Evolutionary conservation across 2,113 vertebrate genomes (phyloP).

Genomic region (Aepyceros melampus): DNA sequence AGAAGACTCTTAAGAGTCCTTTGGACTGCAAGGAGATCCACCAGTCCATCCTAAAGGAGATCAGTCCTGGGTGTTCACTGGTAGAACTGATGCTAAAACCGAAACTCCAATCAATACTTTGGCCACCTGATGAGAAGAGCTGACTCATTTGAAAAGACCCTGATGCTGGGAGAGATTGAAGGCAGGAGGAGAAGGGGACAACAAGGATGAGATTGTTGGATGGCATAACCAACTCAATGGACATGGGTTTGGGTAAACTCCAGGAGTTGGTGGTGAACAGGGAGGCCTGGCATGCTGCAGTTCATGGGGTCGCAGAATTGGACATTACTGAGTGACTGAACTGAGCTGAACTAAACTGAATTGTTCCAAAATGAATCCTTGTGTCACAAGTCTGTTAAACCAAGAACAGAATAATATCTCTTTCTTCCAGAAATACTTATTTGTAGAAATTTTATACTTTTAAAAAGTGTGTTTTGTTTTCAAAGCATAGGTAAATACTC

Average conservation of each 20-base stretch:
- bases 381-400: background rate
- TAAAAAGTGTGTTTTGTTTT: background rate
- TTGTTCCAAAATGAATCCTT: background rate
- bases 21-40: background rate
- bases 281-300: rapidly evolving
- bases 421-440: background rate
- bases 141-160: background rate
- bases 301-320: background rate
- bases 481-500: background rate
- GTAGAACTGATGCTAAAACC: background rate
- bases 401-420: background rate
- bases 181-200: background rate
- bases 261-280: background rate
- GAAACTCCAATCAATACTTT: background rate
- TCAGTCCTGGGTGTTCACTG: background rate
- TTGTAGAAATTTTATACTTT: background rate
- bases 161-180: background rate
- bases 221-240: background rate
- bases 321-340: background rate
- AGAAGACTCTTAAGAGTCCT: background rate
- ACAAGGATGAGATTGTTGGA: background rate
- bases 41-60: background rate
- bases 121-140: background rate
- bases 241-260: background rate
- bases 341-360: background rate